Evolutionary conservation across 1,140 invertebrate species (phyloP).

Genomic region (Atopsyche davidsoni): DNA sequence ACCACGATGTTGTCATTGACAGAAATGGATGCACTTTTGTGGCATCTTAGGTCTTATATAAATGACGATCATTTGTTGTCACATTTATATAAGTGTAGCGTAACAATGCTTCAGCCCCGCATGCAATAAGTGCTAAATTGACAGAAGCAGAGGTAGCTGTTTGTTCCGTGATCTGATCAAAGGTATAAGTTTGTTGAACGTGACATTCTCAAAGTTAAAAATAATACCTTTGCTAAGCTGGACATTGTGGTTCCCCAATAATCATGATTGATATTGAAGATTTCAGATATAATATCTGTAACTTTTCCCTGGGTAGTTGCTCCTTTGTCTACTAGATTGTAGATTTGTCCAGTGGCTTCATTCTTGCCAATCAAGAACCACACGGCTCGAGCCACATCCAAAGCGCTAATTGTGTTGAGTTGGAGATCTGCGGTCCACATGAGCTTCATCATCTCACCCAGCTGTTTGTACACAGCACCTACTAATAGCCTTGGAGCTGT

Average conservation of each 20-base stretch:
- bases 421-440: constrained; percentile 79
- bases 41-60: too few relatives aligned
- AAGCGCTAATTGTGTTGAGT: constrained; percentile 83
- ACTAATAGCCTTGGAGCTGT: constrained; percentile 76
- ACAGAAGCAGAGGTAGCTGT: too few relatives aligned
- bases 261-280: constrained; percentile 82
- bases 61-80: too few relatives aligned
- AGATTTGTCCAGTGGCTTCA: constrained; percentile 56
- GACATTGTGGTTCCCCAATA: constrained; percentile 78
- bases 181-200: too few relatives aligned
- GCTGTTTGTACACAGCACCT: constrained; percentile 81
- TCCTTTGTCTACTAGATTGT: constrained; percentile 78
- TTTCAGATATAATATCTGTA: constrained; percentile 68
- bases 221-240: constrained; percentile 68
- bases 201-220: too few relatives aligned
- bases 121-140: too few relatives aligned
- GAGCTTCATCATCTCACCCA: constrained; percentile 85
- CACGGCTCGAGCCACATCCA: constrained; percentile 73
- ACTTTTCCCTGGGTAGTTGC: constrained; percentile 78
- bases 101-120: too few relatives aligned
- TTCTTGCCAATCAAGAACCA: constrained; percentile 51
- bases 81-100: too few relatives aligned
- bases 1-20: too few relatives aligned
- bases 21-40: too few relatives aligned
- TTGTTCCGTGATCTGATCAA: too few relatives aligned